phyloP scores from a whole-genome alignment of 2,797 vertebrate genomes.

The Enteromius mattozi region DNA sequence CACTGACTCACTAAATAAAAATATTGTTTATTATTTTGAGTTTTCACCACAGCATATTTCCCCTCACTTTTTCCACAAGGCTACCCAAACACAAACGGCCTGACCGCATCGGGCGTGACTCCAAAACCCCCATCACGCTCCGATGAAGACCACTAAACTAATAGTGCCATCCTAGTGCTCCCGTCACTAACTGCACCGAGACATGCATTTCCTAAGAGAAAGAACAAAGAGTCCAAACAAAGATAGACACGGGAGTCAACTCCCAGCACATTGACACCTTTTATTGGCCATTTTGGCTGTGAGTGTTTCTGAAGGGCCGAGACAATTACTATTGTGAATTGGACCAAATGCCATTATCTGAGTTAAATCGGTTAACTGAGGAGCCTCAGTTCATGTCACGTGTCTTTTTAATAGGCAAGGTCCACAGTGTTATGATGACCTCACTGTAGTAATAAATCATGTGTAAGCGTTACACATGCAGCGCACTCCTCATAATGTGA shows the following conservation, averaged over 20 bases:
- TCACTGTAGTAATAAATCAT: conserved; percentile 60
- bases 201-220: conserved; percentile 10
- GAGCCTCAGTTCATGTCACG: not conserved
- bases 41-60: not conserved
- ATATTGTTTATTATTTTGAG: conserved; percentile 17
- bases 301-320: not conserved
- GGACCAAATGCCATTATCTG: not conserved
- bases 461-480: conserved; percentile 53
- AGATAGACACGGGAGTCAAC: not conserved
- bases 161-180: conserved; percentile 36
- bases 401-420: conserved; percentile 49
- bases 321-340: not conserved
- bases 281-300: conserved; percentile 1
- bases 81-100: conserved; percentile 51
- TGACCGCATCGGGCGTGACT: conserved; percentile 53
- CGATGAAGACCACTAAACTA: conserved; percentile 40
- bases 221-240: conserved; percentile 15
- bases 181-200: conserved; percentile 10
- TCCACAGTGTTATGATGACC: conserved; percentile 55
- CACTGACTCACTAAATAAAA: not conserved
- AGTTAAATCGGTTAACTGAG: not conserved
- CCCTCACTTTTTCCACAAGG: conserved; percentile 34
- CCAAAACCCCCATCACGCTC: conserved; percentile 39
- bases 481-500: conserved; percentile 27
- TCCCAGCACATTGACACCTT: not conserved